Percentiles rank a stretch among this genome's conserved stretches.
These are phyloP conservation scores for Spinus olivaceus DNA, from an alignment of 2,797 vertebrate genomes.

Conservation along the genomic window DNA sequence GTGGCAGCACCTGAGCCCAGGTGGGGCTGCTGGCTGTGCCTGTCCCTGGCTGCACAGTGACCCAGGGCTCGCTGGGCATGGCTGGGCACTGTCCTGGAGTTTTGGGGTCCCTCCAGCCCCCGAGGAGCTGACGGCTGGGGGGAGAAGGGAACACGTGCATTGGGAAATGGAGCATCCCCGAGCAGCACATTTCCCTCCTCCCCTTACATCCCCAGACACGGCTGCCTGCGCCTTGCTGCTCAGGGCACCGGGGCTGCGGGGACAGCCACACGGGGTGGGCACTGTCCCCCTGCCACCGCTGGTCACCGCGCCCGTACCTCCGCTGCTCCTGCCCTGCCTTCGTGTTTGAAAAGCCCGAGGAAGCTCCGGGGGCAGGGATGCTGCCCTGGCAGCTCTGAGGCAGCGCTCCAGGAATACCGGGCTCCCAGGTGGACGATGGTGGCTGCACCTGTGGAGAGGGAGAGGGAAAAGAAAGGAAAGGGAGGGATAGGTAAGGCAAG, in stretches of 20 bases:
- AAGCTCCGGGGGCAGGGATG: not conserved
- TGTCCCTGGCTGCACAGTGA: not conserved
- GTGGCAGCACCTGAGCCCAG: not conserved
- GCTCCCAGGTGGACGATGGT: not conserved
- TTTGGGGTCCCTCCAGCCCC: not conserved
- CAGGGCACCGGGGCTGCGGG: not conserved
- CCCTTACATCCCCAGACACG: not conserved
- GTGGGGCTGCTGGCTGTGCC: not conserved
- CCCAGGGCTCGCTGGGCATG: not conserved
- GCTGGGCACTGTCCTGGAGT: not conserved
- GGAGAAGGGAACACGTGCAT: fast-evolving
- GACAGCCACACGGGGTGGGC: not conserved
- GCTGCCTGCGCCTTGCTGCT: not conserved
- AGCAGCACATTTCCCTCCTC: not conserved
- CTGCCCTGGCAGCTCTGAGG: not conserved
- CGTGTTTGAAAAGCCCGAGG: fast-evolving
- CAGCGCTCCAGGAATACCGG: not conserved
- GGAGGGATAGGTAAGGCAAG: too few species aligned
- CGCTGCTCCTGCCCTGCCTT: fast-evolving
- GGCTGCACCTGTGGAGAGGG: not conserved
- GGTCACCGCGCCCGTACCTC: too few species aligned
- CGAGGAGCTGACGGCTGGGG: fast-evolving
- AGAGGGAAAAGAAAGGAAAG: too few species aligned
- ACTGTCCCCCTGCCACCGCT: not conserved
- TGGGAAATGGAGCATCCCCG: not conserved